Base-by-base conservation (phyloP, 2,797 vertebrate genomes). In the Acrocephalus scirpaceus region DNA sequence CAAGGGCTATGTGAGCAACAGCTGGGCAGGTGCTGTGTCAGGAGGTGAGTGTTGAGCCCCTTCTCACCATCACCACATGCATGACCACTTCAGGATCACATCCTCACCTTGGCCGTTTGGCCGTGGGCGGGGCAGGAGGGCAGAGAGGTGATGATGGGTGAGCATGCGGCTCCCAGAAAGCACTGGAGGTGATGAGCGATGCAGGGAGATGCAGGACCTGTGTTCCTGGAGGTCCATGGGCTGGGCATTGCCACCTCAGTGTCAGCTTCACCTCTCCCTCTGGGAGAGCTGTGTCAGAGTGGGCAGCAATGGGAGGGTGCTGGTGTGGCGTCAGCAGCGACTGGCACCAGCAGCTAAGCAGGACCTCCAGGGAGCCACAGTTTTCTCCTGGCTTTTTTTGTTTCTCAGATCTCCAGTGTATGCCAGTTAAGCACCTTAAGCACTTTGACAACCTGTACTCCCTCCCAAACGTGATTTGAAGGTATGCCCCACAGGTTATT, bases 381-480 rank as follows among this genome's bases (percentile, higher is more conserved):
- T 23, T 89, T 76, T 38, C 61, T 50, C 40, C 62, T 65, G 70
- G 26, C 10, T 45, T 7, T 47, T 73, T 71, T 64, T 82, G 22
- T 53, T 88, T 45, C 58, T 62, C 53, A 38, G 12, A 67, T 83
- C 29, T 25, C 53, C 42, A 8, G 34, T 30, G 32, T 38, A 0
- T 17, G 32, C 60, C 50, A 72, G 45, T 30, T 57, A 34, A 61
- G 30, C 47, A 51, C 26, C 25, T 64, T 57, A 72, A 74, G 21
- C 16, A 16, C 36, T 11, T 16, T 74, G 65, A 67, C 61, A 91
- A 30, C 5, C 10, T 12, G 13, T 57, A 1, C 44, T 74, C 61
- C 45, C 42, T 73, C 16, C 29, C 9, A 60, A 53, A 67, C 9
- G 2, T 0, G 0, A 20, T 50, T 54, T 0, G 2, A 90, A 79